A percentile compares a stretch with the other conserved stretches of the same genome.
Conservation (phyloP, 2,888 invertebrate species). For the Caenorhabditis sp. region DNA sequence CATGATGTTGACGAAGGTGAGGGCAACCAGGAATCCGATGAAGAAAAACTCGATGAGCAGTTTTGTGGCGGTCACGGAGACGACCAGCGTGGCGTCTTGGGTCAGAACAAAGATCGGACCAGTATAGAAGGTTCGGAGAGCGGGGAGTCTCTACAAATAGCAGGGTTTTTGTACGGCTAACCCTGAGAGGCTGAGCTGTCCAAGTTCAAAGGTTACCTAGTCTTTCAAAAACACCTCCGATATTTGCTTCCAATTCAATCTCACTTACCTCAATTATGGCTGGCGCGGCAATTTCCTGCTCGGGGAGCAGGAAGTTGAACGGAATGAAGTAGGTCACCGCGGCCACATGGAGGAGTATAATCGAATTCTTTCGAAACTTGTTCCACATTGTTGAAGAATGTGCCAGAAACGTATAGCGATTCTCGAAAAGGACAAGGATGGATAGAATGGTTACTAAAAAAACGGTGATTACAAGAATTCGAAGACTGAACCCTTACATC, state of each 20-base stretch:
- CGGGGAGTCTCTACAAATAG: slow-evolving; percentile 8
- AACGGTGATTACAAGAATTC: no score
- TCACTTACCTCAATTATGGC: neutral
- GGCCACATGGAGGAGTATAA: neutral
- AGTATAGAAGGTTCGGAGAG: slow-evolving; percentile 13
- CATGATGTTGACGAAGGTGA: slow-evolving; percentile 5
- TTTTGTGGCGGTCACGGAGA: slow-evolving; percentile 8
- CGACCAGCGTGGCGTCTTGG: slow-evolving; percentile 3
- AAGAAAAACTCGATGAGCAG: slow-evolving; percentile 16
- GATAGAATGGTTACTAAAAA: slow-evolving; percentile 21
- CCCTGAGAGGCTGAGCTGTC: no score
- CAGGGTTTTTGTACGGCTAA: no score
- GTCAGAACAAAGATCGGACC: slow-evolving; percentile 34
- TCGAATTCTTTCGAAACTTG: neutral
- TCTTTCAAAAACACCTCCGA: neutral
- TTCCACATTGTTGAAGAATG: neutral
- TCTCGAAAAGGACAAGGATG: slow-evolving; percentile 35
- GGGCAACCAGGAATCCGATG: slow-evolving; percentile 4
- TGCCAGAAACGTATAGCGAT: slow-evolving; percentile 17
- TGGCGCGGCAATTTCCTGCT: slow-evolving; percentile 11
- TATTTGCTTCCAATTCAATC: neutral
- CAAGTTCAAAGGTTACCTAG: no score
- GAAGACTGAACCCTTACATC: neutral
- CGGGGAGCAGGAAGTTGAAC: slow-evolving; percentile 16
- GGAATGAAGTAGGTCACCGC: slow-evolving; percentile 20